phyloP scores from a whole-genome alignment of 2,797 vertebrate species.

The Myiotriccus ornatus region DNA sequence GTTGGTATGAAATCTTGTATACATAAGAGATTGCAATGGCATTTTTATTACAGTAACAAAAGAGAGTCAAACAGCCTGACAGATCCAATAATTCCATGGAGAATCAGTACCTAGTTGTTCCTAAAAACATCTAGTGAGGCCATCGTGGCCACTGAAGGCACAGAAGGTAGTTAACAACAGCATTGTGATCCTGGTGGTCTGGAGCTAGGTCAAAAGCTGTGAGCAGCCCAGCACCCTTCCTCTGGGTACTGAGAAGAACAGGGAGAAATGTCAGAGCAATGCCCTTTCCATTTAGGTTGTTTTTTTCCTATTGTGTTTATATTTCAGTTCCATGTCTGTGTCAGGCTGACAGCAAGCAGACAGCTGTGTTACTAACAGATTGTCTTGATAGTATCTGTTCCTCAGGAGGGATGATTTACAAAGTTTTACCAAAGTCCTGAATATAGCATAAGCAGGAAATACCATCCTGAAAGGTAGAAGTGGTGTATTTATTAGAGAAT shows the following conservation, averaged over 20 bases:
- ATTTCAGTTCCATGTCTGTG: not conserved
- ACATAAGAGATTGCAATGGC: not conserved
- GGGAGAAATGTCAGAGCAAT: not conserved
- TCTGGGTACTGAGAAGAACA: not conserved
- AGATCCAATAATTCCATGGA: not conserved
- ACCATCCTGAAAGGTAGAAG: not conserved
- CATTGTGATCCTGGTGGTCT: not conserved
- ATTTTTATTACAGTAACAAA: not conserved
- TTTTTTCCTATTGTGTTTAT: not conserved
- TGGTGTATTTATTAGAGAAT: not conserved
- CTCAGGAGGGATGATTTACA: not conserved
- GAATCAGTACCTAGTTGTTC: not conserved
- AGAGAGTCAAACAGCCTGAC: not conserved
- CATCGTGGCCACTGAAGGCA: not conserved
- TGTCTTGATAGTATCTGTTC: not conserved
- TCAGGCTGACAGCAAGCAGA: conserved; percentile 8
- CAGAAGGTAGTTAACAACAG: not conserved
- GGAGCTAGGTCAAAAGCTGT: not conserved
- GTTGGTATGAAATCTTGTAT: not conserved
- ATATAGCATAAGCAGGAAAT: not conserved
- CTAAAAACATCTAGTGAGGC: not conserved
- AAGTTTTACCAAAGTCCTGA: not conserved
- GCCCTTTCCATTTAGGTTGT: not conserved
- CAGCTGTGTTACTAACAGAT: not conserved
- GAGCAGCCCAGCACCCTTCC: not conserved